A percentile compares a stretch with the other conserved stretches of the same genome.
phyloP scores from a whole-genome alignment of 2,888 invertebrate species.

The Apodemia mormo region DNA sequence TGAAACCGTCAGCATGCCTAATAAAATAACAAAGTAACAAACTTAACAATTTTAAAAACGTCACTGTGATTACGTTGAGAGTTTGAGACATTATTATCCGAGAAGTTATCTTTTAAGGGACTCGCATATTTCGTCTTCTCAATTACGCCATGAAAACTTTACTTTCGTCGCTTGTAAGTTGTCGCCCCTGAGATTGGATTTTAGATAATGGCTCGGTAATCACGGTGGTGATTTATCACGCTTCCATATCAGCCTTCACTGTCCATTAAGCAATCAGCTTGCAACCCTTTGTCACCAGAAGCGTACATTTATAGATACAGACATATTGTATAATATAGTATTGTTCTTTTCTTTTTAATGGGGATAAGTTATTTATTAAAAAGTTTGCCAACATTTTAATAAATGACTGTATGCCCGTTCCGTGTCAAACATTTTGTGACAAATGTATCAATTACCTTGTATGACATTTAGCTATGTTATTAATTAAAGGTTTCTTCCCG shows the following conservation, averaged over 20 bases:
- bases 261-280: constrained; percentile 78
- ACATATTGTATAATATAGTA: constrained; percentile 12
- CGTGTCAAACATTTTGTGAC: too few species aligned
- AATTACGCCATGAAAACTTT: constrained; percentile 65
- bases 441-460: too few species aligned
- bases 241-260: constrained; percentile 78
- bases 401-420: too few species aligned
- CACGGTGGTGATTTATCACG: constrained; percentile 79
- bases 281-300: constrained; percentile 67
- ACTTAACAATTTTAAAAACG: background rate
- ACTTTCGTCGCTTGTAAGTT: constrained; percentile 50
- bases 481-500: too few species aligned
- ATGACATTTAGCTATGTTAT: too few species aligned
- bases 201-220: constrained; percentile 79
- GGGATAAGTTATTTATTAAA: background rate
- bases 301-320: constrained; percentile 28
- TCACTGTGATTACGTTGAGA: background rate
- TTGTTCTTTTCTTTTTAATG: background rate
- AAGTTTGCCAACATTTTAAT: too few species aligned
- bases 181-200: constrained; percentile 74
- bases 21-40: too few species aligned
- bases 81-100: constrained; percentile 12
- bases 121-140: constrained; percentile 41
- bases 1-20: too few species aligned
- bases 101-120: constrained; percentile 17